These are phyloP conservation scores for Clarias platycephalus DNA, from an alignment of 2,797 vertebrate species.

Conservation along the genomic window DNA sequence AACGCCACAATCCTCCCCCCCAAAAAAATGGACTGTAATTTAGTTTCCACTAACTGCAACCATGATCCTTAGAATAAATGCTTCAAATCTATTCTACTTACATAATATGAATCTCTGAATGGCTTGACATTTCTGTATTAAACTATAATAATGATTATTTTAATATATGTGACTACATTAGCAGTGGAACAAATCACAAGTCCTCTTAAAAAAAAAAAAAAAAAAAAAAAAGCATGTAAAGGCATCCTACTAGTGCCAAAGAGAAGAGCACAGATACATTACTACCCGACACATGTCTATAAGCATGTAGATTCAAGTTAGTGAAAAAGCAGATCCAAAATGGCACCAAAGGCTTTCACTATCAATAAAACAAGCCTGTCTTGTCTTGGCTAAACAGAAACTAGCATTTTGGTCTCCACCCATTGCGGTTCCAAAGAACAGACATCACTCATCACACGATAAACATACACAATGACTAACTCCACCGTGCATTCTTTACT, in stretches of 20 bases:
- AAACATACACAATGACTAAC: conserved; percentile 7
- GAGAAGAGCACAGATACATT: not conserved
- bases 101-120: no score
- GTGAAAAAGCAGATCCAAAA: conserved; percentile 17
- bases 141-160: not conserved
- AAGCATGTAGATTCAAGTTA: conserved; percentile 8
- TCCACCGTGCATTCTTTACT: not conserved
- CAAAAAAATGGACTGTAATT: not conserved
- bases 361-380: conserved; percentile 60
- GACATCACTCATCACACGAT: conserved; percentile 20
- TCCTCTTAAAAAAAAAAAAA: not conserved
- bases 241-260: conserved; percentile 10
- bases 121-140: not conserved
- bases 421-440: conserved; percentile 25
- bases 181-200: not conserved
- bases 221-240: not conserved
- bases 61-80: not conserved
- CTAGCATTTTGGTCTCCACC: conserved; percentile 57
- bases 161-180: not conserved
- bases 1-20: not conserved
- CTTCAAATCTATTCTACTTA: not conserved
- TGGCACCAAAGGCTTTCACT: not conserved
- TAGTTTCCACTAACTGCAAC: not conserved
- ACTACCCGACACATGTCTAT: not conserved
- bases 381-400: conserved; percentile 55